Evolutionary conservation across 2,113 vertebrate genomes (phyloP).

Genomic region (Chauna torquata): DNA sequence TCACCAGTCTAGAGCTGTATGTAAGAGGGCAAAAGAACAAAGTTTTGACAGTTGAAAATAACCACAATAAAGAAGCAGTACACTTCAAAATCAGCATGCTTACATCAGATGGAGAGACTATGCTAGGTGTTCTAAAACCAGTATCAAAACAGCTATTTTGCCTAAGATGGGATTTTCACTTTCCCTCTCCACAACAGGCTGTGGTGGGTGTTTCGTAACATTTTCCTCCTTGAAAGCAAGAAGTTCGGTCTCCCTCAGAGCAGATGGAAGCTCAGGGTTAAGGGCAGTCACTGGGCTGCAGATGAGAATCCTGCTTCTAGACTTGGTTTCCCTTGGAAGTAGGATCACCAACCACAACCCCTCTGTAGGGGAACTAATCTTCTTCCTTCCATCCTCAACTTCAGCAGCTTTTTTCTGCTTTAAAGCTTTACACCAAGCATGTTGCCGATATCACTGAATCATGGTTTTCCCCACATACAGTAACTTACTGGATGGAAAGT

Average conservation of each 20-base stretch:
- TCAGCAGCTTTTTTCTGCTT: background rate
- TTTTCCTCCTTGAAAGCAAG: too few species aligned
- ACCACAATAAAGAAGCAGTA: rapidly evolving
- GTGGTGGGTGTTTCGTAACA: background rate
- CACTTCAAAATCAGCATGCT: background rate
- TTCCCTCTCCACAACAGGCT: background rate
- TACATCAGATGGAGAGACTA: background rate
- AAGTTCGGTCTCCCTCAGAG: background rate
- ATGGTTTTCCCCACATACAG: background rate
- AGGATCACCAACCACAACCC: background rate
- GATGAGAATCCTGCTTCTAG: background rate
- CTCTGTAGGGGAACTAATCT: rapidly evolving
- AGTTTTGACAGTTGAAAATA: background rate
- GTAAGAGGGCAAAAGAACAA: background rate
- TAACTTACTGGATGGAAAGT: background rate
- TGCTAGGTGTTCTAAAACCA: background rate
- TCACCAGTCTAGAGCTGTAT: background rate
- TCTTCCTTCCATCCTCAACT: background rate
- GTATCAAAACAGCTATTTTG: background rate
- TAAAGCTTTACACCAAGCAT: background rate
- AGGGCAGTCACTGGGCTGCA: rapidly evolving
- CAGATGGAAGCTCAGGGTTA: background rate
- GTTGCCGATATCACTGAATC: background rate
- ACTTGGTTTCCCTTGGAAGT: rapidly evolving
- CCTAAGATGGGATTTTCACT: background rate